Evolutionary conservation across 2,113 vertebrate genomes (phyloP), one percentile per base, ranked within the genome.

Genomic region (Oryzias melastigma): DNA sequence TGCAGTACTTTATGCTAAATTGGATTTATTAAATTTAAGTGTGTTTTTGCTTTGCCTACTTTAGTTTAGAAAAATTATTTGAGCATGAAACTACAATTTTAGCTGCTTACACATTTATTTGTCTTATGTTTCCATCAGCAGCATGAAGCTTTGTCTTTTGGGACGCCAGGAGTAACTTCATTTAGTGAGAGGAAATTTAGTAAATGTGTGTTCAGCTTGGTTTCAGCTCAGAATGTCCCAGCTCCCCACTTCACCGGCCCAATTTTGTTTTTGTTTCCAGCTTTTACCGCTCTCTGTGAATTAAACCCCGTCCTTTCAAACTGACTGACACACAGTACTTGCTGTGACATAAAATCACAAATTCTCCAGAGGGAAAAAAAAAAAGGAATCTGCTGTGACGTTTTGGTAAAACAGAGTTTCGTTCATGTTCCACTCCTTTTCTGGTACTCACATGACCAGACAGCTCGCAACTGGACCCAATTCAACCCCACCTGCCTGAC

Each of bases 401-500:
- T 74, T 71, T 71, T 52, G 42, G 51, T 84, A 71, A 71, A 74
- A 57, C 52, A 52, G 16, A 65, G 59, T 22, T 53, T 24, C 61
- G 75, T 66, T 71, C 47, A 22, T 19, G 65, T 44, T 41, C 61
- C 67, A 8, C 62, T 64, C 71, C 5, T 49, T 51, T 52, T 46
- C 54, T 44, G 27, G 69, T 61, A 52, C 56, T 73, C 73, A 66
- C 59, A 22, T 51, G 55, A 80, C 45, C 63, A 74, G 57, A 49
- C 64, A 57, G 46, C 61, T 62, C 48, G 18, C 69, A 80, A 85
- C 78, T 88, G 83, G 85, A 86, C 82, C 81, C 51, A 71, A 53
- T 85, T 81, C 70, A 80, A 57, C 75, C 70, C 85, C 87, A 89
- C 89, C 85, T 86, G 83, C 71, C 53, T 90, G 89, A 87, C 89